Evolutionary conservation across 2,888 invertebrate genomes (phyloP).

Genomic region (Athetis lepigone): DNA sequence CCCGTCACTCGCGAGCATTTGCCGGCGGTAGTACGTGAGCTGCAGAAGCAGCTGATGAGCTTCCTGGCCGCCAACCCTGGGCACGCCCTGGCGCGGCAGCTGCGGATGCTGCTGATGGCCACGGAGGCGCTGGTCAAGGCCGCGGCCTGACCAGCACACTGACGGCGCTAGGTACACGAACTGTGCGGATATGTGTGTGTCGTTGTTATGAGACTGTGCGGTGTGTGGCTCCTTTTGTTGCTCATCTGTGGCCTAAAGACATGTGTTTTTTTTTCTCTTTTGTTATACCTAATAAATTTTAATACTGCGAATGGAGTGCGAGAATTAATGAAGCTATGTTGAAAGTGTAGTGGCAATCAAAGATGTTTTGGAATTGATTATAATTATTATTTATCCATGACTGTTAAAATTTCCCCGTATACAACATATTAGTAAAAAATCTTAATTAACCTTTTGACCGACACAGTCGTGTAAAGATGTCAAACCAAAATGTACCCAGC

Average conservation of each 20-base stretch:
- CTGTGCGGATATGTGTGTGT: not conserved
- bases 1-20: conserved; percentile 96
- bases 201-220: not conserved
- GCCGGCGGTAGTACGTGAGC: conserved; percentile 93
- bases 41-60: conserved; percentile 93
- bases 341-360: no score
- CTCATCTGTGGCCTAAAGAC: not conserved
- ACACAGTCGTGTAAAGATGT: no score
- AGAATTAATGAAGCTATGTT: no score
- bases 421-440: no score
- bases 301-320: no score
- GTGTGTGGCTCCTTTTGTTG: conserved; percentile 21
- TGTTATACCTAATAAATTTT: no score
- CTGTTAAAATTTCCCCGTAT: no score
- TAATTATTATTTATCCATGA: no score
- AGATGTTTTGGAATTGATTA: no score
- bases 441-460: no score
- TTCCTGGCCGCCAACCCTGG: conserved; percentile 93
- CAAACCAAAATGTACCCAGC: no score
- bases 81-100: conserved; percentile 91
- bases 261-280: not conserved
- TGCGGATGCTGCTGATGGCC: conserved; percentile 94
- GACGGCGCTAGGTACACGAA: no score
- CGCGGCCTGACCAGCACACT: conserved; percentile 76
- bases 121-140: conserved; percentile 89